phyloP scores from a whole-genome alignment of 2,888 invertebrate species.

The Tetragnatha montana region DNA sequence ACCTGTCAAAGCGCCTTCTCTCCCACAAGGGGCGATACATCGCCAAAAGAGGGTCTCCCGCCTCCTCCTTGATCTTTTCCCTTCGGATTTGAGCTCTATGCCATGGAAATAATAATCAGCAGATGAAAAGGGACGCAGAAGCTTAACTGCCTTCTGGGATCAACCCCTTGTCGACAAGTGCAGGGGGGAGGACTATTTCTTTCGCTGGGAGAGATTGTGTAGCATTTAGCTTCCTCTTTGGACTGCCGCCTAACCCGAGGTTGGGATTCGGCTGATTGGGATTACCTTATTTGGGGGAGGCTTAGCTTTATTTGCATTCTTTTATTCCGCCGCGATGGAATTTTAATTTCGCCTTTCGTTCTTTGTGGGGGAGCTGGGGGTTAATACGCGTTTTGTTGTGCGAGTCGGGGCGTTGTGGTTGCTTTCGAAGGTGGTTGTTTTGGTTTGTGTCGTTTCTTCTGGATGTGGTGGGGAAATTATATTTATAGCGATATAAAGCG shows the following conservation, averaged over 20 bases:
- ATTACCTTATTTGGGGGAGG: conserved; percentile 2
- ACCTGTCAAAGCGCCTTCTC: not conserved
- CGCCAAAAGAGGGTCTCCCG: conserved; percentile 25
- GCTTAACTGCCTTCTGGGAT: conserved; percentile 66
- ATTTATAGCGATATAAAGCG: too few species aligned
- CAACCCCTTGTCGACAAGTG: conserved; percentile 65
- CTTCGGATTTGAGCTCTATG: conserved; percentile 53
- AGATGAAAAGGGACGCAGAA: conserved; percentile 59
- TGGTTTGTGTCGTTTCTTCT: too few species aligned
- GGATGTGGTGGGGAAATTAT: too few species aligned
- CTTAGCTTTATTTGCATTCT: not conserved
- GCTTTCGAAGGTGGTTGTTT: too few species aligned
- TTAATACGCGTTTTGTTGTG: too few species aligned
- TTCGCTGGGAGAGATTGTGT: conserved; percentile 37
- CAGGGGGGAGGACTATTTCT: conserved; percentile 23
- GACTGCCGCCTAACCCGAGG: conserved; percentile 30
- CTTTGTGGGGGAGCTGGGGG: too few species aligned
- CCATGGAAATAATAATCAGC: conserved; percentile 68
- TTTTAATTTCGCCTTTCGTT: conserved; percentile 1
- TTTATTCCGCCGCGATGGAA: not conserved
- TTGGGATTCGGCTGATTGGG: conserved; percentile 41
- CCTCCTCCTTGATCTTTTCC: conserved; percentile 37
- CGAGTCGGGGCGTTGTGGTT: too few species aligned
- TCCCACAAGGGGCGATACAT: not conserved
- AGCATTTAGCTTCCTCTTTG: conserved; percentile 18